phyloP scores from a whole-genome alignment of 2,888 invertebrate species.

The Microctonus aethiopoides region DNA sequence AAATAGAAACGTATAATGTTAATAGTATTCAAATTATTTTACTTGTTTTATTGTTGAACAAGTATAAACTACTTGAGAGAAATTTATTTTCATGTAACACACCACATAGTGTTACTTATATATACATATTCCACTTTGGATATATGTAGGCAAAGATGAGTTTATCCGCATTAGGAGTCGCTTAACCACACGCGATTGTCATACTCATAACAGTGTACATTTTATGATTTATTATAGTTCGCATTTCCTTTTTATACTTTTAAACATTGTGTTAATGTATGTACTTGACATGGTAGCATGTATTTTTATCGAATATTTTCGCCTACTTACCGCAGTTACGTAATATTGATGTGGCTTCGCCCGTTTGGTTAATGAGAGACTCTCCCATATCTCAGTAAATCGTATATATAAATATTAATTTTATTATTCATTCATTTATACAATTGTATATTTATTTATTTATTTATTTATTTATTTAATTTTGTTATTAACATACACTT shows the following conservation, averaged over 20 bases:
- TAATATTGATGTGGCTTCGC: constrained; percentile 49
- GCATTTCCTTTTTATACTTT: neutral
- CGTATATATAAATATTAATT: neutral
- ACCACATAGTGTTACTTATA: neutral
- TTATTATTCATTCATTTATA: neutral
- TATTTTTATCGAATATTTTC: constrained; percentile 54
- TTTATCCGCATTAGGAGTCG: constrained; percentile 30
- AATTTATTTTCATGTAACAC: constrained; percentile 7
- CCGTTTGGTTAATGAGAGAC: constrained; percentile 34
- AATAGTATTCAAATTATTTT: constrained; percentile 27
- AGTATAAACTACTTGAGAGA: constrained; percentile 18
- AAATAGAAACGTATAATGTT: constrained; percentile 30
- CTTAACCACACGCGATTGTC: constrained; percentile 27
- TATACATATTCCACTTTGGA: neutral
- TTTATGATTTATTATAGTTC: constrained; percentile 55
- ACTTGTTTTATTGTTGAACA: constrained; percentile 25
- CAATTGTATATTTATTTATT: neutral
- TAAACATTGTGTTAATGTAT: constrained; percentile 1
- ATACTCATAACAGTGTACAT: constrained; percentile 20
- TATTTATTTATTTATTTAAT: neutral
- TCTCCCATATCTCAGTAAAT: constrained; percentile 31
- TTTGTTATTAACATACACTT: neutral
- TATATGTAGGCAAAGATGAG: constrained; percentile 15
- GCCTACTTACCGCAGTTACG: constrained; percentile 53
- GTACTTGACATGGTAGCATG: constrained; percentile 34